Base-by-base conservation (phyloP, 2,113 vertebrate genomes). In the Pungitius pungitius region DNA sequence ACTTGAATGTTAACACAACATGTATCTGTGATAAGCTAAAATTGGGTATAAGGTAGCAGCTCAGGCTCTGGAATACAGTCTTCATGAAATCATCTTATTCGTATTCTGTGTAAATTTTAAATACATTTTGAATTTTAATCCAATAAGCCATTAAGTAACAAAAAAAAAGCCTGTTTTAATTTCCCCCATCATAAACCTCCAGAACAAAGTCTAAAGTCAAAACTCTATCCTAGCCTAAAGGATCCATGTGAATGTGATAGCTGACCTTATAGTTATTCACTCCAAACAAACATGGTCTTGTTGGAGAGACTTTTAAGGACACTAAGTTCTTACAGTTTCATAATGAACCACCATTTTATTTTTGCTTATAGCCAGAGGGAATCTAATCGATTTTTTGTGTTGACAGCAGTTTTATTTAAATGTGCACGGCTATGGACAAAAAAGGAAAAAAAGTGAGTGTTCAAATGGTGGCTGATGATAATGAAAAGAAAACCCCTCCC, bases 401-500 rank as follows among this genome's bases (percentile, higher is more conserved):
- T 90, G 90, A 90, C 88, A 86, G 78, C 42, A 24, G 73, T 84
- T 79, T 81, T 86, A 89, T 87, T 90, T 75, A 88, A 90, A 89
- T 88, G 79, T 82, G 76, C 77, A 76, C 42, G 56, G 77, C 73
- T 47, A 61, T 22, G 69, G 78, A 81, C 66, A 40, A 70, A 74
- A 71, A 54, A 49, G 55, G 14, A 27, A 18, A 27, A 78, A 79
- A 68, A 77, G 47, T 20, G 69, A 75, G 52, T 56, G 81, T 90
- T 87, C 78, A 91, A 88, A 91, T 90, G 85, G 72, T 76, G 67
- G 82, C 85, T 87, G 85, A 87, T 87, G 86, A 87, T 86, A 92
- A 91, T 88, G 85, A 91, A 89, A 89, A 90, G 83, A 87, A 85
- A 87, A 52, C 83, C 78, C 76, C 85, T 88, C 83, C 87, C 91